Conservation (phyloP, 2,113 vertebrate species). For the Phalacrocorax carbo region DNA sequence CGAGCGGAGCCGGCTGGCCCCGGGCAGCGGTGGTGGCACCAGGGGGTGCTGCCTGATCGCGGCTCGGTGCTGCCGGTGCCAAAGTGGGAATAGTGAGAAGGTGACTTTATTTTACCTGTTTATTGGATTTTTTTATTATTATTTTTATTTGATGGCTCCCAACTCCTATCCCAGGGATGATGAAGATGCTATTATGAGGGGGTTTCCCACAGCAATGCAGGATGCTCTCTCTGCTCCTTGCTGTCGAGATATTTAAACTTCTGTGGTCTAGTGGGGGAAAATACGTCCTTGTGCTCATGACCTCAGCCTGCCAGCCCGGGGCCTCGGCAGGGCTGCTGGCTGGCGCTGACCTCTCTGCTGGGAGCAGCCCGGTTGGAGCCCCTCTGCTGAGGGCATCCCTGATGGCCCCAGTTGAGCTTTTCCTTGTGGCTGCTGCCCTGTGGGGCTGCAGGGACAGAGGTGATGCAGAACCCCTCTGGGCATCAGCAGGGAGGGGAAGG, state of each 20-base stretch:
- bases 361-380: not conserved
- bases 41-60: slow-evolving; percentile 68
- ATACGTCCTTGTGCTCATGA: accelerated
- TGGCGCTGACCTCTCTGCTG: not conserved
- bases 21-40: not conserved
- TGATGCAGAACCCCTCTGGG: not conserved
- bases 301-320: not conserved
- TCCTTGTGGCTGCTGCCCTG: not conserved
- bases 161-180: not conserved
- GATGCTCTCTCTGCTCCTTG: not conserved
- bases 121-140: accelerated
- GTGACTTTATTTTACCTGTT: not conserved
- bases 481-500: not conserved
- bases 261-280: not conserved
- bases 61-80: not conserved
- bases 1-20: not conserved
- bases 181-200: not conserved
- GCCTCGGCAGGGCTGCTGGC: not conserved
- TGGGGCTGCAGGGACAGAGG: not conserved
- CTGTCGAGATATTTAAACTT: not conserved
- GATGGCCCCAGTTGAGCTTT: not conserved
- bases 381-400: accelerated
- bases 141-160: not conserved
- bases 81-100: not conserved
- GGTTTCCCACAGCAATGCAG: not conserved